Conservation (phyloP, 2,797 vertebrate species). For the Lophotriccus pileatus region DNA sequence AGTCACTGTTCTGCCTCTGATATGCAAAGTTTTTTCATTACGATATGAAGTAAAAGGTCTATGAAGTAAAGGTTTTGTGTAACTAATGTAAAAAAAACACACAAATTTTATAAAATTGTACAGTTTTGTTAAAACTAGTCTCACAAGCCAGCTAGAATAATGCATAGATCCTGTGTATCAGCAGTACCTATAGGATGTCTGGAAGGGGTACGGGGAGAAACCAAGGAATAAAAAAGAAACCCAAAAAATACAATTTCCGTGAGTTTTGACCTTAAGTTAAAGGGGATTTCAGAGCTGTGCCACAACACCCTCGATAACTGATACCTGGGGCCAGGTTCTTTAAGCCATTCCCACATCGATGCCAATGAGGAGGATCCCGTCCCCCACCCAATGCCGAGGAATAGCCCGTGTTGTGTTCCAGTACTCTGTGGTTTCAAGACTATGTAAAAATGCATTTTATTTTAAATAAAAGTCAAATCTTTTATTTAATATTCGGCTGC, state of each 20-base stretch:
- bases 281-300: conserved; percentile 55
- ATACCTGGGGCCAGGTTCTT: conserved; percentile 5
- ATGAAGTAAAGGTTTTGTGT: conserved; percentile 98
- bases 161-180: conserved; percentile 65
- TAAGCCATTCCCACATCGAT: conserved; percentile 15
- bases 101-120: conserved; percentile 99
- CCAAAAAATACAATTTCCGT: not conserved
- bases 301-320: conserved; percentile 22
- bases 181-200: conserved; percentile 67
- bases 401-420: conserved; percentile 45
- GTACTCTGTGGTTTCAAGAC: conserved; percentile 67
- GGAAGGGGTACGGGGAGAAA: conserved; percentile 53
- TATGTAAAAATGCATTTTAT: conserved; percentile 83
- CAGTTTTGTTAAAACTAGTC: conserved; percentile 83
- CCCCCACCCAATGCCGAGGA: conserved; percentile 9
- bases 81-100: conserved; percentile 95
- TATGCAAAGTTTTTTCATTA: conserved; percentile 85
- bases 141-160: conserved; percentile 72
- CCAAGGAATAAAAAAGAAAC: not conserved
- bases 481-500: conserved; percentile 75
- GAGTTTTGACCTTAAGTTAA: conserved; percentile 64
- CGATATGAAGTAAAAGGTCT: conserved; percentile 93
- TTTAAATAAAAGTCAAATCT: conserved; percentile 83
- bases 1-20: conserved; percentile 86
- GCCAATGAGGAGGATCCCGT: conserved; percentile 17